Percentiles rank a stretch among this genome's conserved stretches.
Conservation (phyloP, 1,140 invertebrate species). For the Microplitis mediator region DNA sequence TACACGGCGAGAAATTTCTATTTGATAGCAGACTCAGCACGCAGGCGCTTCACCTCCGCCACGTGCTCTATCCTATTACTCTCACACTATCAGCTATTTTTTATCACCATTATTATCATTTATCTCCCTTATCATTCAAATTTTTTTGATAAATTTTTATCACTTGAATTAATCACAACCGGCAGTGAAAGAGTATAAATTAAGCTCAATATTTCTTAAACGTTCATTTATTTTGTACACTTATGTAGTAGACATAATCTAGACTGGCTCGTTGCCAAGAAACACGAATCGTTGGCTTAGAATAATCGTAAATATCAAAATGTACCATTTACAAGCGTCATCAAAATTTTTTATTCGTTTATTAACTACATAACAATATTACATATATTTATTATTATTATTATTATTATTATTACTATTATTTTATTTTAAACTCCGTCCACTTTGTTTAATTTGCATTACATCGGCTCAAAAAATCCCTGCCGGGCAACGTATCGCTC, state of each 20-base stretch:
- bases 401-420: not conserved
- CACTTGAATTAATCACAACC: too few relatives aligned
- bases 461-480: conserved; percentile 1
- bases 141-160: too few relatives aligned
- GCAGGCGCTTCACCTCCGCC: conserved; percentile 48
- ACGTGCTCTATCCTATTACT: conserved; percentile 43
- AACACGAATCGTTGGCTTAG: conserved; percentile 10
- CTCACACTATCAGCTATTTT: not conserved
- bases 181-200: too few relatives aligned
- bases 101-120: too few relatives aligned
- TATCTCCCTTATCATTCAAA: too few relatives aligned
- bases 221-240: too few relatives aligned
- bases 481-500: conserved; percentile 25
- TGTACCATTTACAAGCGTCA: conserved; percentile 19
- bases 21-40: conserved; percentile 36
- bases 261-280: not conserved
- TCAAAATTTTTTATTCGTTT: too few relatives aligned
- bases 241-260: not conserved
- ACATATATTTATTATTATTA: not conserved
- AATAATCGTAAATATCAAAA: conserved; percentile 20
- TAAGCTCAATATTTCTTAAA: too few relatives aligned
- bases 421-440: not conserved
- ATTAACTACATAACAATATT: not conserved
- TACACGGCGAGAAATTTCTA: conserved; percentile 33
- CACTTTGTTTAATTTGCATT: conserved; percentile 26